Evolutionary conservation across 1,140 invertebrate genomes (phyloP).

Genomic region (Eurosta solidaginis): DNA sequence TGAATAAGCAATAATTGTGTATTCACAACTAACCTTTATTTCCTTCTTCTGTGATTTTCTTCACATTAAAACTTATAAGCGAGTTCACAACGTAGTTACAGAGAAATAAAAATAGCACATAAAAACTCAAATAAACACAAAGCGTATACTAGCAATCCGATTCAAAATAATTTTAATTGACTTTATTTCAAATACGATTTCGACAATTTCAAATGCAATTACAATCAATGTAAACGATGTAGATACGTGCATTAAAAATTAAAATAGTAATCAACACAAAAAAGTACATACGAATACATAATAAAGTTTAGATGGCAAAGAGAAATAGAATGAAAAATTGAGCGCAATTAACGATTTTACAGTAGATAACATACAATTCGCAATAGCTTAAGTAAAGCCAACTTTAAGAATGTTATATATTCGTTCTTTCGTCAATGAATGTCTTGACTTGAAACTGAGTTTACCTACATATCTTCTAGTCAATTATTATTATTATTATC

Average conservation of each 20-base stretch:
- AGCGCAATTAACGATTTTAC: background rate
- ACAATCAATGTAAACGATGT: background rate
- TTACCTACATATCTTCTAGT: no score
- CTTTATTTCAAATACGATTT: background rate
- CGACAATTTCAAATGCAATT: background rate
- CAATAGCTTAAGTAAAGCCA: no score
- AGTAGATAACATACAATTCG: no score
- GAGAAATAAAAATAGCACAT: background rate
- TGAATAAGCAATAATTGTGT: no score
- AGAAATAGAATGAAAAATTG: background rate
- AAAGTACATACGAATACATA: background rate
- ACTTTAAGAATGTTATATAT: no score
- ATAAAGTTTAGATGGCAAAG: background rate
- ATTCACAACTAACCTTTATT: background rate
- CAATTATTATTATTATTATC: no score
- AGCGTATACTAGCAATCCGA: background rate
- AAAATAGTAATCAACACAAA: conserved; percentile 10
- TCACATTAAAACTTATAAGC: background rate
- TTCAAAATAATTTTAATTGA: background rate
- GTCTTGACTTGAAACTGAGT: no score
- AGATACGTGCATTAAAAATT: conserved; percentile 22
- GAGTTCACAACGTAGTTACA: no score
- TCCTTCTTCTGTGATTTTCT: background rate
- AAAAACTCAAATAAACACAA: background rate
- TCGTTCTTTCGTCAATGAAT: no score